These are phyloP conservation scores for Brachionus rubens DNA, from an alignment of 1,140 invertebrate species.

Conservation along the genomic window DNA sequence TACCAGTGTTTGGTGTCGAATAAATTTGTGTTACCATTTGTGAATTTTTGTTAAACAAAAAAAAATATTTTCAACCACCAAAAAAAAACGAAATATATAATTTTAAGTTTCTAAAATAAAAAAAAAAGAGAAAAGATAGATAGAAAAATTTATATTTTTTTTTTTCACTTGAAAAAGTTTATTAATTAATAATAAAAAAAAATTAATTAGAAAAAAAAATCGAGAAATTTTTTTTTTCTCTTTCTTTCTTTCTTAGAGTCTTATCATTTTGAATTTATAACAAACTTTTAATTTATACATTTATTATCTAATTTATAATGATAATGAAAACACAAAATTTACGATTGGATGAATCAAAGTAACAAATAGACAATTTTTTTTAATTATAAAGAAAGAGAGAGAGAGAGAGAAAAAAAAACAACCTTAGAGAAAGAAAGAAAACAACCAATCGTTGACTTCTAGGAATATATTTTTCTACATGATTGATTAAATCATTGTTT, in stretches of 20 bases:
- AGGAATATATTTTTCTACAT: constrained; percentile 19
- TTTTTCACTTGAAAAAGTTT: constrained; percentile 29
- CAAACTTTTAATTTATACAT: constrained; percentile 27
- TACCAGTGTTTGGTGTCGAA: constrained; percentile 8
- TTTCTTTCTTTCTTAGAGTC: neutral
- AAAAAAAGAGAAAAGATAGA: neutral
- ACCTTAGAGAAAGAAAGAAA: neutral
- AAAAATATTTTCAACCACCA: neutral
- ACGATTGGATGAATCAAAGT: constrained; percentile 12
- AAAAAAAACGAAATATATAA: neutral
- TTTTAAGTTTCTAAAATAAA: neutral
- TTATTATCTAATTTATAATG: constrained; percentile 40
- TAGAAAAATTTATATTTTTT: constrained; percentile 30
- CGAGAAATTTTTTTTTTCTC: neutral
- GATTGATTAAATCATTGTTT: constrained; percentile 37
- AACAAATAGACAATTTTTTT: constrained; percentile 26
- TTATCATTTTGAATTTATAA: constrained; percentile 11
- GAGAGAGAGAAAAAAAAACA: neutral
- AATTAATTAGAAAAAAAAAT: constrained; percentile 26
- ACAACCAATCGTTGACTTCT: neutral
- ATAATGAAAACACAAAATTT: constrained; percentile 16
- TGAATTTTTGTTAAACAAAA: too few relatives aligned
- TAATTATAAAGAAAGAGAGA: neutral
- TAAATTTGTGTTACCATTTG: constrained; percentile 41
- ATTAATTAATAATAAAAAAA: constrained; percentile 40